A percentile compares a stretch with the other conserved stretches of the same genome.
Conservation (phyloP, 2,888 invertebrate genomes). For the Eupeodes luniger region DNA sequence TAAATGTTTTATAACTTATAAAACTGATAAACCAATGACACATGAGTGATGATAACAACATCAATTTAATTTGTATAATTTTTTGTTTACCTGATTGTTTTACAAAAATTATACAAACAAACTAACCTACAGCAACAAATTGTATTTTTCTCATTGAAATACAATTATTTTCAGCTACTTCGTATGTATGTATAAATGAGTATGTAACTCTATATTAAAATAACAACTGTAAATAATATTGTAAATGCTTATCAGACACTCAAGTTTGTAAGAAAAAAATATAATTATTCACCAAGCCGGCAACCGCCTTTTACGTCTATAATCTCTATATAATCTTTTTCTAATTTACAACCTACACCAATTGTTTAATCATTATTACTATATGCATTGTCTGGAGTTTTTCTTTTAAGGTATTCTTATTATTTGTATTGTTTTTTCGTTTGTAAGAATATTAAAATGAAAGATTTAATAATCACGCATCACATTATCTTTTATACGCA, state of each 20-base stretch:
- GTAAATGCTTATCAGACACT: constrained; percentile 18
- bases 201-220: not conserved
- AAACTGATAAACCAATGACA: not conserved
- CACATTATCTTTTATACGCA: not conserved
- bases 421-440: not conserved
- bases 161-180: not conserved
- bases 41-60: not conserved
- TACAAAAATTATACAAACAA: not conserved
- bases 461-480: not conserved
- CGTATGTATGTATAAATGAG: not conserved
- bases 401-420: not conserved
- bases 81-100: not conserved
- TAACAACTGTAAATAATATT: constrained; percentile 3
- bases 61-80: not conserved
- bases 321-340: constrained; percentile 10
- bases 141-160: not conserved
- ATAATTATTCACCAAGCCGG: not conserved
- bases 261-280: not conserved
- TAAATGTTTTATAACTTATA: not conserved
- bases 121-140: constrained; percentile 40
- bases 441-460: not conserved
- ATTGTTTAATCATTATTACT: not conserved
- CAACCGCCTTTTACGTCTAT: not conserved
- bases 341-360: constrained; percentile 33
- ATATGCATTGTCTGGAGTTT: constrained; percentile 6